Evolutionary conservation across 2,797 vertebrate species (phyloP), one percentile per base, ranked within the genome.

Genomic region (Podarcis siculus): DNA sequence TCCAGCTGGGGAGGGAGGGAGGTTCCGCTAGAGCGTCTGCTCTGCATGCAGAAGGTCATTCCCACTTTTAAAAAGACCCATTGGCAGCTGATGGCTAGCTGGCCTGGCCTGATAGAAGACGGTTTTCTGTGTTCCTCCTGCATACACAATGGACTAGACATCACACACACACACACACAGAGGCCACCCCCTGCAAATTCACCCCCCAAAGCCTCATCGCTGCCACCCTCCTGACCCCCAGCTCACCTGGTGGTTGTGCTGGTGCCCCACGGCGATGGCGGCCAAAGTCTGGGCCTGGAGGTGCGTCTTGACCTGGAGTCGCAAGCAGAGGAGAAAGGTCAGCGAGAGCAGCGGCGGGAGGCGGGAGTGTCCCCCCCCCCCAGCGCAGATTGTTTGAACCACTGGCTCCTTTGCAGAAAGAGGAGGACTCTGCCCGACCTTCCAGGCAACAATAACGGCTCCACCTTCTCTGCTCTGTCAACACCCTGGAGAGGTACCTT

Each of bases 211-310:
- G n/a, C 69, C 30, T n/a, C 69, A 5, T 3, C 32, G 23, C 5
- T 1, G 0, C 58, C 5, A 17, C 5, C 10, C n/a, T 32, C 58
- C 5, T 5, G 1, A 2, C 15, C 61, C 6, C 71, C 37, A 19
- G 84, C 97, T 96, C 95, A 99, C 99, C 98, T 98, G 95, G 76
- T 99, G 98, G 91, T 98, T 98, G 92, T 99, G 99, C 94, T 99
- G 99, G 95, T 99, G 98, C 23, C 99, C 99, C 37, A 99, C 98
- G 0, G 98, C 98, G 58, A 99, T 93, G 1, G 97, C 81, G 0
- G 97, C 92, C 92, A 97, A 91, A 0, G 98, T 97, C 95, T 99
- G 98, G 37, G 98, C 98, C 94, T 99, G 99, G 49, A 99, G 97
- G 82, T 98, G 99, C 0, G 98, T 99, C 95, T 99, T 99, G 85